Evolutionary conservation across 2,797 vertebrate genomes (phyloP).

Genomic region (Tapera naevia): DNA sequence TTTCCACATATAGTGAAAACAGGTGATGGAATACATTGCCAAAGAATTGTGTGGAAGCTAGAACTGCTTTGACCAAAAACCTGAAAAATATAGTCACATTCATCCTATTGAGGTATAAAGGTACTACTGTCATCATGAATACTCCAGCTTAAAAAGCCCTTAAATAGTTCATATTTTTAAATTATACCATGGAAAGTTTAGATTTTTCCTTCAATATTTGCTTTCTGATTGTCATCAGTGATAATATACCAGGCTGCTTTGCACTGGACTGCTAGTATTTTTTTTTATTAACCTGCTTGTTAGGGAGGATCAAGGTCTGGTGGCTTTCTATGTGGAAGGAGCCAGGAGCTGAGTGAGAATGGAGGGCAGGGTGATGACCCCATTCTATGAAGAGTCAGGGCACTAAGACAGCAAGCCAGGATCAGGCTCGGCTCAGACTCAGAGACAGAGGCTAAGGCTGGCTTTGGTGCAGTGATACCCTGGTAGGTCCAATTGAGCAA

Average conservation of each 20-base stretch:
- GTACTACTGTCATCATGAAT: not conserved
- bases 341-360: not conserved
- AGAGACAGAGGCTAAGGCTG: not conserved
- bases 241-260: not conserved
- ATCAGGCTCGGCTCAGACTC: not conserved
- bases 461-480: fast-evolving
- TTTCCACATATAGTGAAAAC: not conserved
- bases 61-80: not conserved
- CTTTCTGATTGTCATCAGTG: not conserved
- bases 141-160: not conserved
- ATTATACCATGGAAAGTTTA: not conserved
- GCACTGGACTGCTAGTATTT: not conserved
- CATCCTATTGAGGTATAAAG: not conserved
- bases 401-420: not conserved
- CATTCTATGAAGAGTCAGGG: not conserved
- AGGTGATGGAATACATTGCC: not conserved
- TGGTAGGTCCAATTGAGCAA: not conserved
- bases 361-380: too few relatives aligned
- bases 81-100: not conserved
- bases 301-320: not conserved
- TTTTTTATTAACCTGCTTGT: not conserved
- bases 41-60: fast-evolving
- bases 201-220: not conserved
- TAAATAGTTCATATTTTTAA: not conserved
- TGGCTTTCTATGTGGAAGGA: fast-evolving